Base-by-base conservation (phyloP, 2,113 vertebrate species). In the Malurus alboscapulatus region DNA sequence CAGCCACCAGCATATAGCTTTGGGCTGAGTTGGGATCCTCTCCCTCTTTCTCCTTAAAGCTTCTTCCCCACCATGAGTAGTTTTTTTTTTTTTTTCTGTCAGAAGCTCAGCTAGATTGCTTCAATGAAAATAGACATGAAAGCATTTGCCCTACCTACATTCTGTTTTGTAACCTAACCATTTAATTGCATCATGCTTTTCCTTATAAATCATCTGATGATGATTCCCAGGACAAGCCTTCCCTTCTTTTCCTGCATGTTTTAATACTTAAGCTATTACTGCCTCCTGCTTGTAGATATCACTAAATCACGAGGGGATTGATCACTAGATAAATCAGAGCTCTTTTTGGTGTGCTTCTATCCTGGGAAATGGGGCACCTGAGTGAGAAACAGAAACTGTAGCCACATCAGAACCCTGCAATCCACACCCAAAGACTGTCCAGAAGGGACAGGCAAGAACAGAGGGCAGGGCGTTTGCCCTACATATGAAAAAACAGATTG, bases 111-210 rank as follows among this genome's bases (percentile, higher is more conserved):
- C 17, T 67, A 67, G 51, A 71, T 59, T 58, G 32, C 34, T 93
- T 63, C 26, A 48, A 74, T 55, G 27, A 81, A 85, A 92, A 76
- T 6, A 57, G 29, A 36, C 47, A 69, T 73, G 24, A 86, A 73
- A 69, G 38, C 22, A 45, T 68, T 74, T 95, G 65, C 50, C 66
- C 69, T 81, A 48, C 73, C 65, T 81, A 48, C 69, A 21, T 25
- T 53, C 36, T 59, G 51, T 88, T 90, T 93, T 84, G 83, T 63
- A 94, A 96, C n/a, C 55, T 80, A 75, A 45, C 16, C 6, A 79
- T 77, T 80, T 77, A 47, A 84, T 92, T 92, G 51, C 5, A 3
- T 62, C 59, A 74, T 51, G 17, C 32, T 76, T 36, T 85, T 85
- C 50, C 34, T 32, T 80, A 38, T 29, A 92, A 73, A 83, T 66